These are phyloP conservation scores for Pentalonia nigronervosa DNA, from an alignment of 1,140 invertebrate genomes.

Conservation along the genomic window DNA sequence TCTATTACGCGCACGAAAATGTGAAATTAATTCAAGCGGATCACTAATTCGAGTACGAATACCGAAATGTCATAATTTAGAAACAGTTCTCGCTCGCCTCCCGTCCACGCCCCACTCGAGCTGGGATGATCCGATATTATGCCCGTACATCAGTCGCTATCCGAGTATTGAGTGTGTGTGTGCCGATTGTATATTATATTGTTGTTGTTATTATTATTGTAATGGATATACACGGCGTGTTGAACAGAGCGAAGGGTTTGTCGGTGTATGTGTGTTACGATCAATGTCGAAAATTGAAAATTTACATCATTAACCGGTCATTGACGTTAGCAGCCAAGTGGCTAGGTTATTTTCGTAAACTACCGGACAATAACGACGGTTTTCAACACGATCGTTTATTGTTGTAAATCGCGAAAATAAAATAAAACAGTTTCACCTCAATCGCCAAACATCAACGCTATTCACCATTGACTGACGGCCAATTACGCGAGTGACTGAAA, in stretches of 20 bases:
- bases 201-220: background rate
- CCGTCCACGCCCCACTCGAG: background rate
- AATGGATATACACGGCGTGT: background rate
- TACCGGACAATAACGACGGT: too few relatives aligned
- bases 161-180: background rate
- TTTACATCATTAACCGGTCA: too few relatives aligned
- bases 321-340: too few relatives aligned
- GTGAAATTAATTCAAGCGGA: constrained; percentile 20
- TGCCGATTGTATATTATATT: background rate
- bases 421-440: too few relatives aligned
- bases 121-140: background rate
- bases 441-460: too few relatives aligned
- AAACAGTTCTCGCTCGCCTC: too few relatives aligned
- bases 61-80: constrained; percentile 14
- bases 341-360: too few relatives aligned
- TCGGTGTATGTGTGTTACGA: background rate
- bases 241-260: background rate
- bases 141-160: background rate
- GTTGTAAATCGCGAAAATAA: too few relatives aligned
- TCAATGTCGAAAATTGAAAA: too few relatives aligned
- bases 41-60: constrained; percentile 3
- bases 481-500: too few relatives aligned
- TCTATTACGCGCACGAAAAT: constrained; percentile 22
- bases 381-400: too few relatives aligned
- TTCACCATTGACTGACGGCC: too few relatives aligned